Conservation (phyloP, 2,113 vertebrate species). For the Thymallus thymallus region DNA sequence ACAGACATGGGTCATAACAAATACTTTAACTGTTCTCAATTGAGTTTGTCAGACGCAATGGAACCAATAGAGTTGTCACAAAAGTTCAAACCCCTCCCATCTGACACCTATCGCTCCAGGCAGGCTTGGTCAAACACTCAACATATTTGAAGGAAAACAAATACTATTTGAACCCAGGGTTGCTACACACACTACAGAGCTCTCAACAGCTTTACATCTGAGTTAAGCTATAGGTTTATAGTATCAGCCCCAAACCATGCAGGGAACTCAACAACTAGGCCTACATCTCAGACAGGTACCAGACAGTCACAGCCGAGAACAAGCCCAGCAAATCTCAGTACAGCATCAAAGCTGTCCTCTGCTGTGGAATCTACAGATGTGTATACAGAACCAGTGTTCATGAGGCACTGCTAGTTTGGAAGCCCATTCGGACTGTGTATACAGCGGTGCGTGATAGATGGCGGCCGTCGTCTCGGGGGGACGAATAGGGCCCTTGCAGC, state of each 20-base stretch:
- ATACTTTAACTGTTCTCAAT: too few relatives aligned
- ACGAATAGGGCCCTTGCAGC: slow-evolving; percentile 23
- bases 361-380: slow-evolving; percentile 57
- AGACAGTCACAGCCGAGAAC: background rate
- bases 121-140: too few relatives aligned
- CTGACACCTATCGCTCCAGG: too few relatives aligned
- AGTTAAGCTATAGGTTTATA: too few relatives aligned
- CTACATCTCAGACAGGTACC: background rate
- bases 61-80: too few relatives aligned
- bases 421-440: slow-evolving; percentile 60
- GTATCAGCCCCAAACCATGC: too few relatives aligned
- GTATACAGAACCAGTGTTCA: slow-evolving; percentile 43
- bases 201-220: too few relatives aligned
- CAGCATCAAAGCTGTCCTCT: slow-evolving; percentile 24
- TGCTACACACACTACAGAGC: background rate
- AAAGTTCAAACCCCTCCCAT: too few relatives aligned
- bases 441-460: slow-evolving; percentile 58
- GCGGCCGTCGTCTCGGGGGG: slow-evolving; percentile 35
- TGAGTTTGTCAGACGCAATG: too few relatives aligned
- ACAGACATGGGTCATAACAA: background rate
- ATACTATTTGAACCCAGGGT: too few relatives aligned
- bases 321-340: background rate
- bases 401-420: slow-evolving; percentile 55
- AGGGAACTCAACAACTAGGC: background rate
- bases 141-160: too few relatives aligned